A percentile compares a stretch with the other conserved stretches of the same genome.
These are phyloP conservation scores for Harpegnathos saltator DNA, from an alignment of 1,140 invertebrate genomes.

Conservation along the genomic window DNA sequence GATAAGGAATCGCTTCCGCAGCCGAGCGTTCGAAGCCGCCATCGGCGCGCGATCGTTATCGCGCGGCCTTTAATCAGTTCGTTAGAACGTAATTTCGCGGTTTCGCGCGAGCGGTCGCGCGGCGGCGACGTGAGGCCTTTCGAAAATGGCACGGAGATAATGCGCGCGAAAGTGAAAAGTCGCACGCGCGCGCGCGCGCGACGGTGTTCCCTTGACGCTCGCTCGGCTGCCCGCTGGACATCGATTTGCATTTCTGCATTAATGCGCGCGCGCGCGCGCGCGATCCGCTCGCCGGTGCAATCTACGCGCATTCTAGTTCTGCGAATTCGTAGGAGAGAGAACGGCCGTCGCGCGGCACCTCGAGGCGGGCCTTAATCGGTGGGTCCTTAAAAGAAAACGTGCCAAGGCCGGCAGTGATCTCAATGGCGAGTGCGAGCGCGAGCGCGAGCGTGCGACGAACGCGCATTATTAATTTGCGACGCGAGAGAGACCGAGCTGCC, in stretches of 20 bases:
- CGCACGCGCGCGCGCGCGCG: conserved; percentile 7
- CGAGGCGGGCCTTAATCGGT: conserved; percentile 54
- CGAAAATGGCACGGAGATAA: neutral
- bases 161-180: conserved; percentile 36
- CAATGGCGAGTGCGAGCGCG: conserved; percentile 38
- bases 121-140: neutral
- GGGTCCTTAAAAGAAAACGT: conserved; percentile 74
- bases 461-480: conserved; percentile 68
- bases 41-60: conserved; percentile 52
- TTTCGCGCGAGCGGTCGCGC: conserved; percentile 19
- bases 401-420: conserved; percentile 67
- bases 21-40: conserved; percentile 13
- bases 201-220: conserved; percentile 41
- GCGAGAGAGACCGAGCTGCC: no score
- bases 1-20: conserved; percentile 26
- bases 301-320: conserved; percentile 55
- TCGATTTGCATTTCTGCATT: conserved; percentile 56
- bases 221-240: conserved; percentile 25
- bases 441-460: no score
- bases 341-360: conserved; percentile 41
- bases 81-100: conserved; percentile 31
- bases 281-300: conserved; percentile 47
- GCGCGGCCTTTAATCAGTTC: conserved; percentile 14
- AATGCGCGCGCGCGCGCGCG: conserved; percentile 48
- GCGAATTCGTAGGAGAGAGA: conserved; percentile 72